These are phyloP conservation scores for Pipistrellus pipistrellus DNA, from an alignment of 2,797 vertebrate genomes.

Conservation along the genomic window DNA sequence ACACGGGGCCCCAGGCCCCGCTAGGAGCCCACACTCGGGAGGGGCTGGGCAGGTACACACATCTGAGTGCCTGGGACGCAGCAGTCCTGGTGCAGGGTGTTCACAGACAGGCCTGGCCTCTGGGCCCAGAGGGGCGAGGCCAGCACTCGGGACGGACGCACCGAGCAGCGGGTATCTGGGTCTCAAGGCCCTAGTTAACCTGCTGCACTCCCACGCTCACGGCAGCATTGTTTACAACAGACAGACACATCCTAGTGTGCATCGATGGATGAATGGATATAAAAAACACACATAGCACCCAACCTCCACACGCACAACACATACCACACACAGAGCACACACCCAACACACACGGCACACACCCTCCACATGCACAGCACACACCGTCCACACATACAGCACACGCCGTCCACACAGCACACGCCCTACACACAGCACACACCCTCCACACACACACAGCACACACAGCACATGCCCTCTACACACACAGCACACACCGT, in stretches of 20 bases:
- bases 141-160: too few species aligned
- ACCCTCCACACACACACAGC: too few species aligned
- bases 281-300: not conserved
- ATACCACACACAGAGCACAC: not conserved
- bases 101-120: too few species aligned
- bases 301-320: not conserved
- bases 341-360: too few species aligned
- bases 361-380: not conserved
- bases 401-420: too few species aligned
- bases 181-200: not conserved
- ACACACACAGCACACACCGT: too few species aligned
- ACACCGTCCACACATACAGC: too few species aligned
- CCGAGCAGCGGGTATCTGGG: not conserved
- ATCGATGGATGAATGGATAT: accelerated
- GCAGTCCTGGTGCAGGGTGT: accelerated
- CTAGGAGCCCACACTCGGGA: accelerated
- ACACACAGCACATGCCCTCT: too few species aligned
- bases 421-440: not conserved
- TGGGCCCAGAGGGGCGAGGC: not conserved
- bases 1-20: accelerated
- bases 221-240: accelerated
- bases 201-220: accelerated
- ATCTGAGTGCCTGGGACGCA: accelerated
- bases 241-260: not conserved
- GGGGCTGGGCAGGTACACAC: accelerated